Evolutionary conservation across 2,797 vertebrate genomes (phyloP), one percentile per base, ranked within the genome.

Genomic region (Acanthurus tractus): DNA sequence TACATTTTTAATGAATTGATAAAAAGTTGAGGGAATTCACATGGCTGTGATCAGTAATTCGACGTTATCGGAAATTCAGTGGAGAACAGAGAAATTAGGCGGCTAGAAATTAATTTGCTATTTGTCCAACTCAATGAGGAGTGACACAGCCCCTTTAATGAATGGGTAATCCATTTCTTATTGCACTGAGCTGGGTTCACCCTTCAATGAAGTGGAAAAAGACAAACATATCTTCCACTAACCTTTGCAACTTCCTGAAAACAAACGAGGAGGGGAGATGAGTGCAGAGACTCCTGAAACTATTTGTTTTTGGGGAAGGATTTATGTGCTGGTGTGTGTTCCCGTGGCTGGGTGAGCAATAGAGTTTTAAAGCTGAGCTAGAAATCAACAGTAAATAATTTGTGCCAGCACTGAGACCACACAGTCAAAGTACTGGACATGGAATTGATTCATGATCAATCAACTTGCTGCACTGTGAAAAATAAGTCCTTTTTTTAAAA

Each of bases 71-170:
- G 82, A 86, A 91, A 94, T 88, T 92, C 91, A 91, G 85, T 15
- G 76, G 89, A 92, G 92, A 93, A 92, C 88, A 87, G 89, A 84
- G 92, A 93, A 94, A 94, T 93, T 93, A 93, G 89, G 85, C 81
- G 15, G 83, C 87, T 88, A 83, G 88, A 92, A 93, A 93, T 93
- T 89, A 92, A 93, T 94, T 94, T 92, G 92, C 92, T 94, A 91
- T 94, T 94, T 93, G 93, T 93, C 92, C 93, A 92, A 92, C 78
- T 88, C 93, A 91, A 92, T 93, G 93, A 94, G 89, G 93, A 94
- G 91, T 93, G 93, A 94, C 94, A 83, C 88, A 90, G 89, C 86
- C 78, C 64, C 79, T 87, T 86, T 90, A 93, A 92, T 93, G 93
- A 93, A 90, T 76, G 84, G 86, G 87, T 92, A 91, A 93, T 94